Base-by-base conservation (phyloP, 2,797 vertebrate species). In the Melanotaenia maccullochi region DNA sequence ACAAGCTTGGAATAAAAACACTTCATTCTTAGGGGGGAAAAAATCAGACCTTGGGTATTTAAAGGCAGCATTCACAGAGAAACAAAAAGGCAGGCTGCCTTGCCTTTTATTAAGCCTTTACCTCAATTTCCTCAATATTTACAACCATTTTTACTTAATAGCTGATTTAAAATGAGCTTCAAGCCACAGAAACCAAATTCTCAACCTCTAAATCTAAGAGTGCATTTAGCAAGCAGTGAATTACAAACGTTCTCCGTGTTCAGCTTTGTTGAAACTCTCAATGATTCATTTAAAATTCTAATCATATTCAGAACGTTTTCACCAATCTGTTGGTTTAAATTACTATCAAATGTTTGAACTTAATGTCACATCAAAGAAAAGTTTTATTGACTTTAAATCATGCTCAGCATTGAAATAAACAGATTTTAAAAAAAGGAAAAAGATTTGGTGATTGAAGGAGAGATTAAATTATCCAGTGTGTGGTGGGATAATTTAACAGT, bases 1-100 rank as follows among this genome's bases (percentile, higher is more conserved):
- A 1, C 59, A 72, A 42, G 52, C 52, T 76, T 76, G 60, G 82
- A 88, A 88, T 24, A 59, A 75, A 67, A 82, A 72, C 72, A 33
- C 18, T 63, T 36, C 33, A 20, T 62, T 32, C 13, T 22, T 64
- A 36, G 65, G 69, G 60, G 59, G 71, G 47, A 28, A 28, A 28
- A 80, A 75, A 63, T 64, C 68, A 78, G 68, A 61, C 66, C 74
- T 65, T 60, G 64, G 52, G 54, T 78, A 63, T 81, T 67, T 68
- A 67, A 78, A 77, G 64, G 52, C 33, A 63, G 30, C 33, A 56
- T 51, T 54, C 32, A 9, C 40, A 47, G 40, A 64, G 33, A 60
- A 77, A 69, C 44, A 49, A n/a, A 80, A 65, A 20, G 73, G 20
- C 14, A 20, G 28, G 14, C 42, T 74, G 36, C 60, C 18, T 60